A percentile compares a stretch with the other conserved stretches of the same genome.
Conservation (phyloP, 2,113 vertebrate genomes). For the Cathartes aura region DNA sequence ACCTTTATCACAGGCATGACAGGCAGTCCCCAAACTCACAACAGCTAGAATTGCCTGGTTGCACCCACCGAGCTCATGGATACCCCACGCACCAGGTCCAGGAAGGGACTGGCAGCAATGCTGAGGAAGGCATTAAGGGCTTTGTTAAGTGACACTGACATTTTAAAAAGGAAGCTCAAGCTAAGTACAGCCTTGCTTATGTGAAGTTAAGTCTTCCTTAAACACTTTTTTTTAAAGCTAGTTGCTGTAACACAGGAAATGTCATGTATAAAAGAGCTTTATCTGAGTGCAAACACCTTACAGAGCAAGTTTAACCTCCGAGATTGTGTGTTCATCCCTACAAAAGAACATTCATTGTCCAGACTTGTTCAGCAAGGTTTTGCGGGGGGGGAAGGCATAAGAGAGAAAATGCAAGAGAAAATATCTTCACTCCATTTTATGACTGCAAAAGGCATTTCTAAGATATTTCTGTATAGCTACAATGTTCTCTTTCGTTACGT, state of each 20-base stretch:
- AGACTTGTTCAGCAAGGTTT: neutral
- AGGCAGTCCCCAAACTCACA: neutral
- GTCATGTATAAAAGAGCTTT: constrained; percentile 10
- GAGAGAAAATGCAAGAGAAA: neutral
- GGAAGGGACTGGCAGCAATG: neutral
- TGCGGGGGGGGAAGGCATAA: neutral
- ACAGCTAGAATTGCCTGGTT: neutral
- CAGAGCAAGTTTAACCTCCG: neutral
- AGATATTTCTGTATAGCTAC: neutral
- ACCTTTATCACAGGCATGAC: neutral
- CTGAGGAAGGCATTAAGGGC: neutral
- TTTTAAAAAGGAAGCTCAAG: neutral
- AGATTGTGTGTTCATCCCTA: neutral
- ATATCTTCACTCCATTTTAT: neutral
- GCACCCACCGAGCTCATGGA: neutral
- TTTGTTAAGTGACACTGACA: neutral
- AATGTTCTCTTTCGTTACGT: accelerated
- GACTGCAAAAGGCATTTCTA: neutral
- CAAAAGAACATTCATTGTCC: constrained; percentile 10
- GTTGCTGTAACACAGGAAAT: neutral
- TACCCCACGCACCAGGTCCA: accelerated
- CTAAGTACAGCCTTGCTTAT: neutral
- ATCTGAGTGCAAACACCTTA: constrained; percentile 17
- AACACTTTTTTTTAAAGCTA: neutral
- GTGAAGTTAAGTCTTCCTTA: neutral